Evolutionary conservation across 2,113 vertebrate species (phyloP).

Genomic region (Symphodus melops): DNA sequence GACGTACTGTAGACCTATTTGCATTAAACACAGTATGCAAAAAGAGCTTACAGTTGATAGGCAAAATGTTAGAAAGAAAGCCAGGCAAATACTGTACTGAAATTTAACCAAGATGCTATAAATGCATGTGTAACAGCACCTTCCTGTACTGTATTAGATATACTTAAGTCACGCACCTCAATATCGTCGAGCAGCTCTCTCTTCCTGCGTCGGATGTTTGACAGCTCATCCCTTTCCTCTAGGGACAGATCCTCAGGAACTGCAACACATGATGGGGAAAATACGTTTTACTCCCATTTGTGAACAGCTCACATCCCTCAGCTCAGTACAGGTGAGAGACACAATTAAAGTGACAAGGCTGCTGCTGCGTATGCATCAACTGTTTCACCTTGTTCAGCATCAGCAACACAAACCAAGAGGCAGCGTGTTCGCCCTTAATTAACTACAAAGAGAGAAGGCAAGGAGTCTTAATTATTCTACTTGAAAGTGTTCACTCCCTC

Average conservation of each 20-base stretch:
- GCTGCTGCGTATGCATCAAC: slow-evolving; percentile 10
- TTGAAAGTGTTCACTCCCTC: slow-evolving; percentile 60
- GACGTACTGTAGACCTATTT: slow-evolving; percentile 25
- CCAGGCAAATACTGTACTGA: no score
- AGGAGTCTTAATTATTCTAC: slow-evolving; percentile 71
- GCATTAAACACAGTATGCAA: slow-evolving; percentile 53
- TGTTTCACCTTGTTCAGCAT: slow-evolving; percentile 28
- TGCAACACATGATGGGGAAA: slow-evolving; percentile 71
- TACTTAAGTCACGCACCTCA: slow-evolving; percentile 81
- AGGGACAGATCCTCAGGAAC: slow-evolving; percentile 96
- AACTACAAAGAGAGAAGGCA: slow-evolving; percentile 45
- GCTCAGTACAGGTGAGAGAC: not conserved
- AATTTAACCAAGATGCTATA: not conserved
- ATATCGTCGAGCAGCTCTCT: slow-evolving; percentile 97
- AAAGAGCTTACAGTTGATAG: slow-evolving; percentile 8
- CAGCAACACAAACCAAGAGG: slow-evolving; percentile 41
- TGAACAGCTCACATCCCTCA: not conserved
- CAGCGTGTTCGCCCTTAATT: slow-evolving; percentile 63
- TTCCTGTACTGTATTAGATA: not conserved
- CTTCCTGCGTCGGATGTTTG: slow-evolving; percentile 95
- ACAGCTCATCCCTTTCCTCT: slow-evolving; percentile 93
- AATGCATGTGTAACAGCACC: not conserved
- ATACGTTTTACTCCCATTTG: slow-evolving; percentile 28
- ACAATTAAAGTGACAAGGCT: not conserved
- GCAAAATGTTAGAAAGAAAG: not conserved